A percentile compares a stretch with the other conserved stretches of the same genome.
Evolutionary conservation across 35 echinoderm and acorn worm species (phyloP).

Genomic region (Acanthaster planci): DNA sequence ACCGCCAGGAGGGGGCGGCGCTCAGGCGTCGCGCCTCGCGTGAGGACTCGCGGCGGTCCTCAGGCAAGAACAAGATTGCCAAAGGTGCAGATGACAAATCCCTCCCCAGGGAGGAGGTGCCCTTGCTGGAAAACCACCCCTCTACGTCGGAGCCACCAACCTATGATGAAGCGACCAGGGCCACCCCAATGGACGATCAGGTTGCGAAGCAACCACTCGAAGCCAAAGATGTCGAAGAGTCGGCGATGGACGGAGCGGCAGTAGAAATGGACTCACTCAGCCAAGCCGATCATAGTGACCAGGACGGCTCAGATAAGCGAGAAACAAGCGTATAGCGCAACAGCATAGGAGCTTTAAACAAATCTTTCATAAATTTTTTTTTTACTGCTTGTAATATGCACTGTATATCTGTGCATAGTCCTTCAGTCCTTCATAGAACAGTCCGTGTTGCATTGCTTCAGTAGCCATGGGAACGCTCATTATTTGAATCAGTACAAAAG

Average conservation of each 20-base stretch:
- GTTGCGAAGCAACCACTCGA: background rate
- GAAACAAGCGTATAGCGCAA: slow-evolving; percentile 58
- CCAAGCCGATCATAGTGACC: background rate
- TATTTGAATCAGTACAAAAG: too few species aligned
- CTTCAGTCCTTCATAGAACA: too few species aligned
- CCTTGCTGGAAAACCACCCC: slow-evolving; percentile 8
- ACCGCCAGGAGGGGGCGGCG: background rate
- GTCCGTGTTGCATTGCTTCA: too few species aligned
- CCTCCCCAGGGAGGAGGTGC: background rate
- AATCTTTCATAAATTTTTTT: too few species aligned
- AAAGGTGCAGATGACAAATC: background rate
- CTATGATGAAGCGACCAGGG: slow-evolving; percentile 39
- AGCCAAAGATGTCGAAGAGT: background rate
- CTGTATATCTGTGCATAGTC: too few species aligned
- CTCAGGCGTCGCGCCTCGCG: background rate
- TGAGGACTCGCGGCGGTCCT: background rate
- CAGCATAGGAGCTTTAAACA: too few species aligned
- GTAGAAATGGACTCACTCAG: slow-evolving; percentile 21
- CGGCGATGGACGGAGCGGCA: background rate
- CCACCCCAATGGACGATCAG: background rate
- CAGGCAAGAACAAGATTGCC: background rate
- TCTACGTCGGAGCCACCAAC: slow-evolving; percentile 34
- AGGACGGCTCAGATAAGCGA: slow-evolving; percentile 31
- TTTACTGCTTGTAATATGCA: too few species aligned
- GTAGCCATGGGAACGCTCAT: too few species aligned